These are phyloP conservation scores for Platorchestia sp. DNA, from an alignment of 1,140 invertebrate species.

Conservation along the genomic window DNA sequence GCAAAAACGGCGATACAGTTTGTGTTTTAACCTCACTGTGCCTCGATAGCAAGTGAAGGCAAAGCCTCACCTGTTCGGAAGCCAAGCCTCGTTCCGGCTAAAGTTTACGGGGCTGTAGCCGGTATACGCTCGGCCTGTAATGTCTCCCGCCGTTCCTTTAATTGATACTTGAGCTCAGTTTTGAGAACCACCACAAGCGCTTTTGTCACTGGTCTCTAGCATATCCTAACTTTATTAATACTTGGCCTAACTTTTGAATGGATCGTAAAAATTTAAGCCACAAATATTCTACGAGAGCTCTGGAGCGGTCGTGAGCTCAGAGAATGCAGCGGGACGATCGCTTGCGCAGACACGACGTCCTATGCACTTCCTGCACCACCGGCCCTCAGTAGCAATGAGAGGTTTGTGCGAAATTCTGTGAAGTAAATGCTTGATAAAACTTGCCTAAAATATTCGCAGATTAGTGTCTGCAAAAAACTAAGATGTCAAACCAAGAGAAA, in stretches of 20 bases:
- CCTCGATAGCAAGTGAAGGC: not conserved
- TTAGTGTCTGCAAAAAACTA: no score
- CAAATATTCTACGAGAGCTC: slow-evolving; percentile 33
- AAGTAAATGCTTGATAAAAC: not conserved
- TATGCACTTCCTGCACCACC: not conserved
- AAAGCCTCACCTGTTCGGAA: slow-evolving; percentile 32
- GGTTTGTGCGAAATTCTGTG: not conserved
- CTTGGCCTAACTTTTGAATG: slow-evolving; percentile 50
- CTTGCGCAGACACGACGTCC: not conserved
- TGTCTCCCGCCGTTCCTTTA: slow-evolving; percentile 29
- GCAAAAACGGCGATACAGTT: not conserved
- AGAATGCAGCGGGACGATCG: not conserved
- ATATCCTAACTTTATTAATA: slow-evolving; percentile 54
- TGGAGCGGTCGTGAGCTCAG: not conserved
- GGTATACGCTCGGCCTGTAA: slow-evolving; percentile 31
- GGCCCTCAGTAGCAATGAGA: not conserved
- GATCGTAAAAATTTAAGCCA: slow-evolving; percentile 52
- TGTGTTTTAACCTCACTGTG: not conserved
- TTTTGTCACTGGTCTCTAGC: slow-evolving; percentile 47
- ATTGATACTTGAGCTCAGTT: slow-evolving; percentile 54
- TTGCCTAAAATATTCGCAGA: not conserved
- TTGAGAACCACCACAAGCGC: slow-evolving; percentile 43
- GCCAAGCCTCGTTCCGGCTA: not conserved
- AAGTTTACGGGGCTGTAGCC: slow-evolving; percentile 31
- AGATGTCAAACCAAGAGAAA: no score